These are phyloP conservation scores for Erebia palarica DNA, from an alignment of 2,888 invertebrate genomes.

Conservation along the genomic window DNA sequence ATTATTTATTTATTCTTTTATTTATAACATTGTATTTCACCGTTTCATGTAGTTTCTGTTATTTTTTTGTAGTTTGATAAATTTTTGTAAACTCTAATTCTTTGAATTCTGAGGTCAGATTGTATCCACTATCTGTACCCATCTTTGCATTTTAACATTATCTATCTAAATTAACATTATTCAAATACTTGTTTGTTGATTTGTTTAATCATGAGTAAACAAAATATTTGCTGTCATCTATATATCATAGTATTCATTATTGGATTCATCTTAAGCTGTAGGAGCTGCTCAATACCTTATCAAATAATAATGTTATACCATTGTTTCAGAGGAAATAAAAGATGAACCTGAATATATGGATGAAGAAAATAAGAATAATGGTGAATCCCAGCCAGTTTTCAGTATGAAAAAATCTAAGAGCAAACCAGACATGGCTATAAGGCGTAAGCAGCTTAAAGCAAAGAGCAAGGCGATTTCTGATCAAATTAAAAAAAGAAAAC, in stretches of 20 bases:
- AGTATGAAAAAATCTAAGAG: conserved; percentile 60
- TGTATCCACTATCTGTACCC: too few relatives aligned
- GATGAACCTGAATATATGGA: conserved; percentile 49
- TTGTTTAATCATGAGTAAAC: too few relatives aligned
- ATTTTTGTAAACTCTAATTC: too few relatives aligned
- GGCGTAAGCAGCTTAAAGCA: conserved; percentile 75
- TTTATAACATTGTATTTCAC: conserved; percentile 1
- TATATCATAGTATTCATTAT: too few relatives aligned
- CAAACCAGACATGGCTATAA: conserved; percentile 71
- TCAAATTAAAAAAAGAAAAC: conserved; percentile 75
- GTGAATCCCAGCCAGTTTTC: conserved; percentile 49
- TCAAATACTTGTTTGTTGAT: too few relatives aligned
- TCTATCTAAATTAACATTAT: too few relatives aligned
- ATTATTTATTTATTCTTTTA: too few relatives aligned
- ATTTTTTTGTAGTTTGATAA: too few relatives aligned
- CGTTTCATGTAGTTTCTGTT: background rate
- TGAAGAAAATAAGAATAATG: conserved; percentile 48
- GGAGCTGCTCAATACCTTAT: background rate
- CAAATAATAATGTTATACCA: background rate
- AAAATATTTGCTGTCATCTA: too few relatives aligned
- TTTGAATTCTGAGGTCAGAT: too few relatives aligned
- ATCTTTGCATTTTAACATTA: too few relatives aligned
- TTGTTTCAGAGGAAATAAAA: conserved; percentile 61
- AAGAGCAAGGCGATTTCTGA: conserved; percentile 74
- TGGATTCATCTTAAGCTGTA: background rate